Conservation (phyloP, 2,888 invertebrate genomes). For the Lucinisca nassula region DNA sequence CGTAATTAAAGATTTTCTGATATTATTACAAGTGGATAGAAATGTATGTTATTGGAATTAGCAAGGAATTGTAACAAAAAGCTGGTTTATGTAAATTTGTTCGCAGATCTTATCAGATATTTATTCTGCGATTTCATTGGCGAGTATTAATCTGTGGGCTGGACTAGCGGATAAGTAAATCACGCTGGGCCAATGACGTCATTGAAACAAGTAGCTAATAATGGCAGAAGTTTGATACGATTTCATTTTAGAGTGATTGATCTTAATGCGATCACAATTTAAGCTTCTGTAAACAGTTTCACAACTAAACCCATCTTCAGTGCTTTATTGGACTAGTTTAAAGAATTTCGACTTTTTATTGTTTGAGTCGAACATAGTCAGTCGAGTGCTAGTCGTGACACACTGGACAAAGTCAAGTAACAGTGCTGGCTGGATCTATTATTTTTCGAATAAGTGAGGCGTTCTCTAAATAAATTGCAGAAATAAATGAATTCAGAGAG, state of each 20-base stretch:
- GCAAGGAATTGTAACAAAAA: slow-evolving; percentile 29
- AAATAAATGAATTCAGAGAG: not conserved
- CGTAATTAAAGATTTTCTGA: slow-evolving; percentile 57
- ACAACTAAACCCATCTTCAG: slow-evolving; percentile 61
- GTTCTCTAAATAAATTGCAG: not conserved
- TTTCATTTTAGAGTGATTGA: slow-evolving; percentile 71
- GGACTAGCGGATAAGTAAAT: slow-evolving; percentile 47
- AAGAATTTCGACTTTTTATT: not conserved
- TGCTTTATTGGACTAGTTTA: slow-evolving; percentile 45
- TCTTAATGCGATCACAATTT: slow-evolving; percentile 68
- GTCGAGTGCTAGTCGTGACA: slow-evolving; percentile 17
- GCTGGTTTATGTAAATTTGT: slow-evolving; percentile 61
- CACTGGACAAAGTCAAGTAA: slow-evolving; percentile 38
- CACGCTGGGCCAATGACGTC: slow-evolving; percentile 64
- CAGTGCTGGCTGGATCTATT: not conserved
- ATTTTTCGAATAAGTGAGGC: not conserved
- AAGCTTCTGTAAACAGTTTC: slow-evolving; percentile 74
- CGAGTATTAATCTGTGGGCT: slow-evolving; percentile 41
- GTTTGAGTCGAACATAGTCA: not conserved
- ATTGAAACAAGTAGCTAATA: slow-evolving; percentile 53
- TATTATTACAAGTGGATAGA: slow-evolving; percentile 57
- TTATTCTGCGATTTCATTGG: slow-evolving; percentile 58
- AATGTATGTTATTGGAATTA: slow-evolving; percentile 48
- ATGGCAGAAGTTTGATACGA: slow-evolving; percentile 64
- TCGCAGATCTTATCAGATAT: slow-evolving; percentile 15